Conservation (phyloP, 2,888 invertebrate species). For the Cenopis cana region DNA sequence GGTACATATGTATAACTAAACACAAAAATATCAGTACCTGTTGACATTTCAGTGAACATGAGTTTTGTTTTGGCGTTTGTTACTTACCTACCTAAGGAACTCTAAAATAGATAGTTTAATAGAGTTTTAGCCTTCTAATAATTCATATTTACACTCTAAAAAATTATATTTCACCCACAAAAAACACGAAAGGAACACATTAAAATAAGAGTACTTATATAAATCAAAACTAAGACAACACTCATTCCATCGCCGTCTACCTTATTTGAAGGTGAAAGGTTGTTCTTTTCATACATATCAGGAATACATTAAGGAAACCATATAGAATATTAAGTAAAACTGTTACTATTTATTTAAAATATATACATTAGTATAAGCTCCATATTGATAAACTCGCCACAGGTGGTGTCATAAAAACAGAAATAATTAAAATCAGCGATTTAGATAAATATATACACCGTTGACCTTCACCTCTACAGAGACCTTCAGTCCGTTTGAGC, state of each 20-base stretch:
- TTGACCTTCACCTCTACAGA: conserved; percentile 60
- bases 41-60: no score
- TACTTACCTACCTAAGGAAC: no score
- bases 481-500: conserved; percentile 50
- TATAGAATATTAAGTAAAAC: no score
- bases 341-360: no score
- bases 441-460: neutral
- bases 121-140: neutral
- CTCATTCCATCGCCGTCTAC: neutral
- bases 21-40: no score
- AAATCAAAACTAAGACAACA: neutral
- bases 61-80: no score
- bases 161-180: no score
- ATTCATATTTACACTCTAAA: no score
- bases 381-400: neutral
- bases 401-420: neutral
- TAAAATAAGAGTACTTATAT: no score
- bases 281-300: neutral
- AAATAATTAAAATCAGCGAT: neutral
- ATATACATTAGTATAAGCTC: neutral
- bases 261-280: neutral
- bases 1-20: no score
- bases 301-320: no score
- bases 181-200: no score
- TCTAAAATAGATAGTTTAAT: neutral